phyloP scores from a whole-genome alignment of 2,888 invertebrate genomes.

The Odontocolon sp. region DNA sequence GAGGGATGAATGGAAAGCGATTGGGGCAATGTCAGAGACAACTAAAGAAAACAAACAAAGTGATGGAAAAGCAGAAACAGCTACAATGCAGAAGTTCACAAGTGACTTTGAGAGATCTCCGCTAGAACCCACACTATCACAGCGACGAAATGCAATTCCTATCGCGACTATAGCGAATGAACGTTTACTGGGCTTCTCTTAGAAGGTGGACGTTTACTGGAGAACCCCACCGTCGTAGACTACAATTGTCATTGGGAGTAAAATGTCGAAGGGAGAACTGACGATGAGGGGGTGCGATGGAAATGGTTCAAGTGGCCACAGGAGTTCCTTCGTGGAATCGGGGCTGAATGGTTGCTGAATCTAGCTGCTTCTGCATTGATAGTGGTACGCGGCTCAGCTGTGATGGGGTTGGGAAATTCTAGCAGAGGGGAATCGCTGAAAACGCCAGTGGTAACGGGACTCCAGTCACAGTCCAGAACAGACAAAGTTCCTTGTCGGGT shows the following conservation, averaged over 20 bases:
- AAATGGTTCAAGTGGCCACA: slow-evolving; percentile 36
- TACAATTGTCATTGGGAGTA: slow-evolving; percentile 56
- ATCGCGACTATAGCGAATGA: slow-evolving; percentile 43
- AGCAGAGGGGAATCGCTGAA: slow-evolving; percentile 13
- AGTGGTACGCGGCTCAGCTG: slow-evolving; percentile 27
- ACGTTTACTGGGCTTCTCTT: slow-evolving; percentile 32
- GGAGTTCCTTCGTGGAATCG: slow-evolving; percentile 39
- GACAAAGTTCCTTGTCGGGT: slow-evolving; percentile 37
- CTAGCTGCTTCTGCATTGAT: slow-evolving; percentile 46
- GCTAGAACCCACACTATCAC: slow-evolving; percentile 43
- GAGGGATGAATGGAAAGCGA: too few species aligned
- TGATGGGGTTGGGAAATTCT: not conserved
- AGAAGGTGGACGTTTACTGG: too few species aligned
- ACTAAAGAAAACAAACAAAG: too few species aligned
- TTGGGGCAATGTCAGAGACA: too few species aligned
- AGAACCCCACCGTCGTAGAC: slow-evolving; percentile 6
- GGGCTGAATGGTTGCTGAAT: slow-evolving; percentile 31
- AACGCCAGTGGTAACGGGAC: slow-evolving; percentile 54
- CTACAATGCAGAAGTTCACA: too few species aligned
- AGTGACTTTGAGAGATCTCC: slow-evolving; percentile 68
- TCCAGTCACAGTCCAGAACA: slow-evolving; percentile 44
- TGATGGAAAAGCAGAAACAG: too few species aligned
- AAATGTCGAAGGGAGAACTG: slow-evolving; percentile 27
- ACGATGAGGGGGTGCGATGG: slow-evolving; percentile 38
- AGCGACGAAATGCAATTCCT: slow-evolving; percentile 33